Percentiles rank a stretch among this genome's conserved stretches.
Evolutionary conservation across 2,888 invertebrate genomes (phyloP).

Genomic region (Luperina testacea): DNA sequence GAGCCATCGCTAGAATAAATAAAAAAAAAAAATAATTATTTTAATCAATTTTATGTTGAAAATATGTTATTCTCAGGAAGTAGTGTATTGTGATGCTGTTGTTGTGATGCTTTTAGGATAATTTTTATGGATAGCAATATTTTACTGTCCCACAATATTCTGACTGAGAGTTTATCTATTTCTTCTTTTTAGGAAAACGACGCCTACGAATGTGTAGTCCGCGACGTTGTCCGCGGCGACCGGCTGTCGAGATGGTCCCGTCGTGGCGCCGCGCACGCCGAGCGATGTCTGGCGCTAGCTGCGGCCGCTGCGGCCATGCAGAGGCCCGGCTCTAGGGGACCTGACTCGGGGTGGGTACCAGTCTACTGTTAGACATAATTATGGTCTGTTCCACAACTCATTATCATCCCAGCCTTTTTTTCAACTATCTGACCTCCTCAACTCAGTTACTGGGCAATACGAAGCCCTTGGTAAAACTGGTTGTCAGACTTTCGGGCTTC

Average conservation of each 20-base stretch:
- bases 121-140: too few relatives aligned
- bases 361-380: not conserved
- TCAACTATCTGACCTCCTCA: not conserved
- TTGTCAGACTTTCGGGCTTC: not conserved
- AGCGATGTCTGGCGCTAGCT: conserved; percentile 86
- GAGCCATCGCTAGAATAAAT: conserved; percentile 47
- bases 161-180: not conserved
- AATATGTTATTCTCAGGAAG: not conserved
- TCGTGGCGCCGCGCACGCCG: conserved; percentile 83
- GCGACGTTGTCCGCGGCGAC: conserved; percentile 87
- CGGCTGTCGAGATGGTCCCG: conserved; percentile 86
- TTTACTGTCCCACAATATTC: not conserved
- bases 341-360: conserved; percentile 76
- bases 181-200: conserved; percentile 79
- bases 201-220: conserved; percentile 84
- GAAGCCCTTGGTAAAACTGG: not conserved
- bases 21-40: not conserved
- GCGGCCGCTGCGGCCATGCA: conserved; percentile 82
- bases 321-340: conserved; percentile 75
- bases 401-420: not conserved
- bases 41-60: too few relatives aligned
- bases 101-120: too few relatives aligned
- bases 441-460: not conserved
- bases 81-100: not conserved
- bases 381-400: not conserved